Base-by-base conservation (phyloP, 2,888 invertebrate genomes). In the Eumacrocentrus americanus region DNA sequence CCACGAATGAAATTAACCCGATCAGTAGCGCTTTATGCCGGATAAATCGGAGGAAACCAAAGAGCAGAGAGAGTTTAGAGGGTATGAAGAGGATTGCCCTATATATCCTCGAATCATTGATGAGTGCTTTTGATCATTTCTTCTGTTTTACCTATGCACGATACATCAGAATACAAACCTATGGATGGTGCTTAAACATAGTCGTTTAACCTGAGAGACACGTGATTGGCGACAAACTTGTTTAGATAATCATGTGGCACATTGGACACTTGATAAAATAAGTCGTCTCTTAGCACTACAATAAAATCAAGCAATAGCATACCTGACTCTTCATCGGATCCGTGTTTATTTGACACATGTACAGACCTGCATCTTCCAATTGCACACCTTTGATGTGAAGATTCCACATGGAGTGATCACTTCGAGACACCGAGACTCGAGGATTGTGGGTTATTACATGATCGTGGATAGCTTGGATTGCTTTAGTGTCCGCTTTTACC, bases 281-380 rank as follows among this genome's bases (percentile, higher is more conserved):
- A n/a, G n/a, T n/a, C n/a, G n/a, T n/a, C n/a, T n/a, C n/a, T n/a
- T n/a, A n/a, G n/a, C n/a, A n/a, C n/a, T n/a, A n/a, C n/a, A n/a
- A n/a, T n/a, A n/a, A n/a, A n/a, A n/a, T n/a, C n/a, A n/a, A n/a
- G n/a, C n/a, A n/a, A n/a, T n/a, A n/a, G n/a, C n/a, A 82, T 83
- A 95, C 92, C 89, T 94, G 95, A 81, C 92, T 92, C 82, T 92
- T 91, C 95, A 95, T 95, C 0, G 95, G 95, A 82, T 94, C 92
- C 16, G 95, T 95, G 83, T 95, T 95, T 75, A 95, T 89, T 83
- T 95, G 95, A 82, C 95, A 95, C 94, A 94, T 94, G 83, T 95
- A 95, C 70, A 90, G 88, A 25, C 95, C 95, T 50, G 89, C 87
- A 81, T 96, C 95, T 76, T 94, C 93, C 77, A 91, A 91, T 73